Conservation (phyloP, 2,888 invertebrate genomes). For the Noctua pronuba region DNA sequence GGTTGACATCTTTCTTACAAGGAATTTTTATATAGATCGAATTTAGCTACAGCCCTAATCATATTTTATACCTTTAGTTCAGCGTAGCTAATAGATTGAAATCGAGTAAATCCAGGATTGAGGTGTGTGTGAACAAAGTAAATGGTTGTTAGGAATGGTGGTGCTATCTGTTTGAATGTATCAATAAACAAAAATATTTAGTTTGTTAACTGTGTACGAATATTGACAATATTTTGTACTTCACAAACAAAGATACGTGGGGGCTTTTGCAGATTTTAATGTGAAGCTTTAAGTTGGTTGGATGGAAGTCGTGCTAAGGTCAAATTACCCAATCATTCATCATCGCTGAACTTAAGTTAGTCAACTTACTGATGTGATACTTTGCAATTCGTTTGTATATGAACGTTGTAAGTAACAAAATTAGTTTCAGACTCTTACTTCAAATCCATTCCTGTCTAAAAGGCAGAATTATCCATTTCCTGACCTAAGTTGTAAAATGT, state of each 20-base stretch:
- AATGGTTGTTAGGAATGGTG: constrained; percentile 84
- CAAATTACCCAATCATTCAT: constrained; percentile 35
- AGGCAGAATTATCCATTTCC: constrained; percentile 38
- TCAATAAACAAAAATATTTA: constrained; percentile 66
- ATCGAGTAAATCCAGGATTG: constrained; percentile 61
- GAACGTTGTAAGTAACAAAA: constrained; percentile 18
- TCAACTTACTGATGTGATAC: constrained; percentile 40
- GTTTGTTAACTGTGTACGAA: constrained; percentile 63
- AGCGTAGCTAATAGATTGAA: constrained; percentile 66
- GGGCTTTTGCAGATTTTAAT: constrained; percentile 51
- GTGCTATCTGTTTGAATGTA: constrained; percentile 85
- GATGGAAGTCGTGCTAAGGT: constrained; percentile 39
- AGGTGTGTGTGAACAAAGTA: constrained; percentile 67
- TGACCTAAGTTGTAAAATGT: constrained; percentile 28
- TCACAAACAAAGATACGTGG: constrained; percentile 30
- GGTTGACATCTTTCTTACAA: constrained; percentile 12
- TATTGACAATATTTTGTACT: constrained; percentile 61
- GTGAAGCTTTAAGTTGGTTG: constrained; percentile 49
- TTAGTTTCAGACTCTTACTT: constrained; percentile 33
- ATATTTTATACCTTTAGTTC: constrained; percentile 58
- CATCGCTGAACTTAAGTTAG: constrained; percentile 45
- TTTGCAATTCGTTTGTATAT: constrained; percentile 29
- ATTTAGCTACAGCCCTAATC: constrained; percentile 63
- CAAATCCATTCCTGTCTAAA: constrained; percentile 43
- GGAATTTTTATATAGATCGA: constrained; percentile 59